Conservation (phyloP, 1,140 invertebrate species). For the Grapholita molesta region DNA sequence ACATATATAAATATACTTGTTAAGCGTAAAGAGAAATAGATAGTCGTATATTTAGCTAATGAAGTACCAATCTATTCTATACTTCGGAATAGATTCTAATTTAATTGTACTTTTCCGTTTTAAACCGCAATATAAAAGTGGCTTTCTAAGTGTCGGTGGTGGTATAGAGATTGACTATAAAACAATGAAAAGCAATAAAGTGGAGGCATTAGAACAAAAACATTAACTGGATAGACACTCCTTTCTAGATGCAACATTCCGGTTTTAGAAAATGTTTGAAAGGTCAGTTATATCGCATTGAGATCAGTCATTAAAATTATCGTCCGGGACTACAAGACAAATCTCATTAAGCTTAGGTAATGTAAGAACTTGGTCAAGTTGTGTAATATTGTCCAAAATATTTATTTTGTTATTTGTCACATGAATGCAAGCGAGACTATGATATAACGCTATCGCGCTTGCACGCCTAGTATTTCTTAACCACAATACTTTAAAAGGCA, state of each 20-base stretch:
- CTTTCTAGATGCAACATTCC: conserved; percentile 43
- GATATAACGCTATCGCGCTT: no score
- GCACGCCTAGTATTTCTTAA: no score
- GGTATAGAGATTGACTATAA: conserved; percentile 31
- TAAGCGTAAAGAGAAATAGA: background rate
- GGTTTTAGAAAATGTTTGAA: conserved; percentile 36
- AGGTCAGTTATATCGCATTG: conserved; percentile 63
- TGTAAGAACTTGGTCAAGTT: no score
- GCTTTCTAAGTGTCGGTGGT: background rate
- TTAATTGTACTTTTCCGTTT: background rate
- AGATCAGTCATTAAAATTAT: no score
- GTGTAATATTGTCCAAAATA: no score
- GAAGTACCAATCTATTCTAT: background rate
- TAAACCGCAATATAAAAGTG: background rate
- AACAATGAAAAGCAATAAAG: conserved; percentile 53
- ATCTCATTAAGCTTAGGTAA: no score
- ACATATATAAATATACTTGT: background rate
- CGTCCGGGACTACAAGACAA: no score
- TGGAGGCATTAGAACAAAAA: conserved; percentile 37
- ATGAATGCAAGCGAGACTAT: no score
- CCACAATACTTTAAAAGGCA: no score
- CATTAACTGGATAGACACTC: conserved; percentile 43
- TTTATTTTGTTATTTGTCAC: no score
- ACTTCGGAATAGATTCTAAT: background rate
- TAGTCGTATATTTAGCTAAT: background rate